Base-by-base conservation (phyloP, 1,140 invertebrate genomes). In the Drosophila obscura region DNA sequence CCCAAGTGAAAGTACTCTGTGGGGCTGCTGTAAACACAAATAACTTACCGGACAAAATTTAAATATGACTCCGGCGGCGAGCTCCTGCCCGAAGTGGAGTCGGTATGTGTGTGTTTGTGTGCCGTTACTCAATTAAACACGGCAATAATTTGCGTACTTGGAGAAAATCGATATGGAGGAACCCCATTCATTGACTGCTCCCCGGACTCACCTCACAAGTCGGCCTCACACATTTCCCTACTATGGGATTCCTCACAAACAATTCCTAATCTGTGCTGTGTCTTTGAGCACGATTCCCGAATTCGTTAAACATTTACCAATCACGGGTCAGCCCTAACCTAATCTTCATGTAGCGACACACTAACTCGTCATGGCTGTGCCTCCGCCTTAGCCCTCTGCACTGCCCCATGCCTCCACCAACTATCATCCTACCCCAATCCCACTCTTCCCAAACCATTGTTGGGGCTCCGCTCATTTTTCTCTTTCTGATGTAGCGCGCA, bases 91-190 rank as follows among this genome's bases (percentile, higher is more conserved):
- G 35, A 11, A 39, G 35, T 11, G 4, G 35, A 13, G 35, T 39
- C 35, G 35, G 35, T 39, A 16, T 51, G 58, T 59, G 6, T 60
- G 41, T 16, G 31, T 31, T 8, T 22, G 35, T 13, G 11, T 39
- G 4, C 11, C 11, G 50, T 71, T 61, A 11, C 55, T 46, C 80
- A 83, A 83, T 83, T 83, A 83, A 66, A 64, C 55, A 35, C 50
- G 65, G 53, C 58, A 83, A 65, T 55, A 64, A 72, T 64, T 83
- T 71, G 56, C 59, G 62, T 77, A 72, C 64, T 67, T 72, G 78
- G 78, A 79, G 65, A 87, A 88, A 87, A 87, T 87, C 82, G 79
- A 87, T 85, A 87, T 60, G 69, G 35, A 58, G 31, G 60, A 77
- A 68, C 52, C 52, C 56, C 64, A 55, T 57, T 45, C 51, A 51